Evolutionary conservation across 2,797 vertebrate species (phyloP).

Genomic region (Pangasius larnaudii): DNA sequence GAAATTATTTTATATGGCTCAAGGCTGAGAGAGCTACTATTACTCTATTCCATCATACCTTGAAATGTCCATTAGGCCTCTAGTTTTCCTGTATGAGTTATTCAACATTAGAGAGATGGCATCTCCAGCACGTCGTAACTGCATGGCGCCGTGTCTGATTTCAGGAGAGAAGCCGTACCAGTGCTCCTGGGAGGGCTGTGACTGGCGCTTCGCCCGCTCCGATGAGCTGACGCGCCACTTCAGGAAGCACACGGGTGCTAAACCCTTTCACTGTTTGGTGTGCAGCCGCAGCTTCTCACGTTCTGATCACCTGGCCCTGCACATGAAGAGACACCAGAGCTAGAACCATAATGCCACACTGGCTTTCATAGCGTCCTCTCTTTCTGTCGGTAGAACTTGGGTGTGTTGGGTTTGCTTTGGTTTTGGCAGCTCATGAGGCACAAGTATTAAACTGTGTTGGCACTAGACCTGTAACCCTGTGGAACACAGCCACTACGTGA

Average conservation of each 20-base stretch:
- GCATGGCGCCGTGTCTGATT: slow-evolving; percentile 52
- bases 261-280: slow-evolving; percentile 93
- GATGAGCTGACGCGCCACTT: slow-evolving; percentile 97
- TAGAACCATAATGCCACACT: slow-evolving; percentile 63
- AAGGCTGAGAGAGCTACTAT: background rate
- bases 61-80: background rate
- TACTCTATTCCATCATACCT: background rate
- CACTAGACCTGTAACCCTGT: slow-evolving; percentile 36
- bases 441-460: slow-evolving; percentile 38
- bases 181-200: slow-evolving; percentile 96
- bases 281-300: slow-evolving; percentile 96
- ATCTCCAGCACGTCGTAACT: slow-evolving; percentile 26
- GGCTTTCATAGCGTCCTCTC: slow-evolving; percentile 30
- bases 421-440: slow-evolving; percentile 52
- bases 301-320: slow-evolving; percentile 95
- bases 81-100: slow-evolving; percentile 1
- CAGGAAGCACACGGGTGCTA: slow-evolving; percentile 95
- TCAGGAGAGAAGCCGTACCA: slow-evolving; percentile 96
- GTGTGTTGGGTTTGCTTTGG: slow-evolving; percentile 49
- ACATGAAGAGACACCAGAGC: slow-evolving; percentile 98
- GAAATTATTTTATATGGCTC: background rate
- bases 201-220: slow-evolving; percentile 95
- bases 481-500: slow-evolving; percentile 26
- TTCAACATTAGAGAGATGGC: background rate
- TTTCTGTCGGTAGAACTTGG: slow-evolving; percentile 47